Conservation (phyloP, 2,888 invertebrate genomes). For the Stomorhina lunata region DNA sequence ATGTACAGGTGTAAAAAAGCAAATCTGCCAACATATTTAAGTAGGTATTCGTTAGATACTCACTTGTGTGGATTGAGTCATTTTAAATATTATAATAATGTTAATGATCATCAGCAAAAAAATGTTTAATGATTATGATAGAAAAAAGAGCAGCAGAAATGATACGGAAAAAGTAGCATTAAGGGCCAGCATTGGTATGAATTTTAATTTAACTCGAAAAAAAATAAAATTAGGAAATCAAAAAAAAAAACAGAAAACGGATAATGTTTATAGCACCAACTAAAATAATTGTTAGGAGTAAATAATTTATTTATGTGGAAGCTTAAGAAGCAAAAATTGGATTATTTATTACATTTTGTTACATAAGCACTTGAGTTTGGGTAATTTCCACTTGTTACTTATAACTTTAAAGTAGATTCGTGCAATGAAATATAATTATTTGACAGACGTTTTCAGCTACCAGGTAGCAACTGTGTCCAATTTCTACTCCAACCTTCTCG, state of each 20-base stretch:
- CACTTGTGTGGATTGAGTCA: conserved; percentile 45
- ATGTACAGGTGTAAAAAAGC: background rate
- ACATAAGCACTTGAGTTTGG: too few relatives aligned
- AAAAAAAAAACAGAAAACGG: too few relatives aligned
- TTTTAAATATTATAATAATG: conserved; percentile 15
- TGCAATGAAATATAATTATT: too few relatives aligned
- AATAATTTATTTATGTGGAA: background rate
- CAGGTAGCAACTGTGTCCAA: too few relatives aligned
- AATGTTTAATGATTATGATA: conserved; percentile 11
- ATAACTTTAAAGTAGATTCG: too few relatives aligned
- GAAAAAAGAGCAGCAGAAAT: background rate
- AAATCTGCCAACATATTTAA: background rate
- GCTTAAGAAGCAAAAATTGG: background rate
- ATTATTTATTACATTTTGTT: too few relatives aligned
- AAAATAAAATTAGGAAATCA: background rate
- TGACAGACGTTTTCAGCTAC: too few relatives aligned
- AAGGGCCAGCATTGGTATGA: background rate
- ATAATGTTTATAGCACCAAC: background rate
- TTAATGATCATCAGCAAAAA: conserved; percentile 20
- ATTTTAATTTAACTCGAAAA: conserved; percentile 14
- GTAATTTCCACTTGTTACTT: background rate
- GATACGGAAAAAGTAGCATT: background rate
- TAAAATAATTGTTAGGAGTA: background rate
- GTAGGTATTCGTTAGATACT: background rate
- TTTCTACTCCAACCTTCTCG: too few relatives aligned